These are phyloP conservation scores for Andricus quercusramuli DNA, from an alignment of 2,888 invertebrate genomes.

Conservation along the genomic window DNA sequence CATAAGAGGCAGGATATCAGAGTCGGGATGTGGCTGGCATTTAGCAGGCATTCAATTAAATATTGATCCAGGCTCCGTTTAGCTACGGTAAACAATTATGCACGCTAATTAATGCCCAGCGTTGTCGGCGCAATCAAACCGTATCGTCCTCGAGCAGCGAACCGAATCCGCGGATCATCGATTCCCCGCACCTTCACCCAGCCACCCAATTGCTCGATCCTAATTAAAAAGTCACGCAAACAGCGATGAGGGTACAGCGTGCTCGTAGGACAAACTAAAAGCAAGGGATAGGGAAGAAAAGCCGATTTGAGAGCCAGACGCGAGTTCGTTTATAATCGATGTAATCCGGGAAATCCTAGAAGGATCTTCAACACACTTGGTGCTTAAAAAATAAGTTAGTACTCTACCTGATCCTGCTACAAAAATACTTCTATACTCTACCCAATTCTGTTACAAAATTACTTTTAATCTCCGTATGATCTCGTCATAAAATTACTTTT, in stretches of 20 bases:
- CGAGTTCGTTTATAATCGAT: slow-evolving; percentile 8
- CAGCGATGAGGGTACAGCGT: neutral
- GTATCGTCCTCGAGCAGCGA: slow-evolving; percentile 67
- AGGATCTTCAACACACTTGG: neutral
- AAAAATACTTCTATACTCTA: no score
- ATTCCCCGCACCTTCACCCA: slow-evolving; percentile 39
- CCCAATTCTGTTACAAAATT: no score
- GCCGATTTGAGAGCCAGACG: neutral
- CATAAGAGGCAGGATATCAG: neutral
- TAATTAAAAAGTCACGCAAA: slow-evolving; percentile 12
- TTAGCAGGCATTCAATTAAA: slow-evolving; percentile 76
- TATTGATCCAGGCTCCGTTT: slow-evolving; percentile 75
- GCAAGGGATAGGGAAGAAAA: neutral
- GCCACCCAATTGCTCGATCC: neutral
- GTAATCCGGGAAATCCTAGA: neutral
- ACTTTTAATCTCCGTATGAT: no score
- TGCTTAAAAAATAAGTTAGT: neutral
- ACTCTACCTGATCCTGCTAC: no score
- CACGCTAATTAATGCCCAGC: slow-evolving; percentile 76
- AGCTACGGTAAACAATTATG: slow-evolving; percentile 77
- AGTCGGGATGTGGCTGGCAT: slow-evolving; percentile 60
- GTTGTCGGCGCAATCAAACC: slow-evolving; percentile 73
- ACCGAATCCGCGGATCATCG: slow-evolving; percentile 54
- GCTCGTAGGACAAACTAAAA: neutral
- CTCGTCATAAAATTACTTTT: neutral